Evolutionary conservation across 2,113 vertebrate species (phyloP), one percentile per base, ranked within the genome.

Genomic region (Myrmophylax atrothorax): DNA sequence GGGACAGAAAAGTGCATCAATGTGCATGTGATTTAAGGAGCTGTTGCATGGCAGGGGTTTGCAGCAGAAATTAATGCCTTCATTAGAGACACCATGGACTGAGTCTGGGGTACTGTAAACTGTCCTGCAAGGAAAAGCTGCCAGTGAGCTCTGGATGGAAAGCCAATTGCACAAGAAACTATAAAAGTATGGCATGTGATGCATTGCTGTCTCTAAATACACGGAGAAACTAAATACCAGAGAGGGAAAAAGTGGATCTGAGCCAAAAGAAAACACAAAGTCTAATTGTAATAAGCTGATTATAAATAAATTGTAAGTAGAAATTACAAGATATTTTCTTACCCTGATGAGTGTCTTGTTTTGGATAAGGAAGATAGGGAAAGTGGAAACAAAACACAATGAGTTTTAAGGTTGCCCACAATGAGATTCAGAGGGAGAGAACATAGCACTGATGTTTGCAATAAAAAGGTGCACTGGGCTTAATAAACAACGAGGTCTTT

Each of bases 381-480:
- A 58, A 73, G 4, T 28, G 23, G 31, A 78, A 46, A 53, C 16
- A 62, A 63, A 79, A 40, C 23, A 1, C 10, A 37, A n/a, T 12
- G 6, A 63, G 28, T 73, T 35, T 63, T 69, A 60, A 60, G 49
- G 15, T 52, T 83, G 26, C 23, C 7, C 10, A 47, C 37, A 47
- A n/a, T 14, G 60, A 47, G 8, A 35, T 83, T 67, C 24, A 49
- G 64, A 78, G 70, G 89, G 26, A 46, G 7, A 68, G 25, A 14
- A 18, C 1, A 1, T 14, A 25, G 12, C 7, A 1, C 0, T 40
- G 22, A 31, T 85, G n/a, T 26, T 33, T 38, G 29, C 55, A 38
- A 64, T 66, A 22, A 38, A 70, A 73, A 66, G 17, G 35, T 42
- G 15, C 78, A 12, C 19, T 31, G 72, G 19, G 17, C 37, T 56